Conservation (phyloP, 1,140 invertebrate genomes). For the Heliothis subflexa region DNA sequence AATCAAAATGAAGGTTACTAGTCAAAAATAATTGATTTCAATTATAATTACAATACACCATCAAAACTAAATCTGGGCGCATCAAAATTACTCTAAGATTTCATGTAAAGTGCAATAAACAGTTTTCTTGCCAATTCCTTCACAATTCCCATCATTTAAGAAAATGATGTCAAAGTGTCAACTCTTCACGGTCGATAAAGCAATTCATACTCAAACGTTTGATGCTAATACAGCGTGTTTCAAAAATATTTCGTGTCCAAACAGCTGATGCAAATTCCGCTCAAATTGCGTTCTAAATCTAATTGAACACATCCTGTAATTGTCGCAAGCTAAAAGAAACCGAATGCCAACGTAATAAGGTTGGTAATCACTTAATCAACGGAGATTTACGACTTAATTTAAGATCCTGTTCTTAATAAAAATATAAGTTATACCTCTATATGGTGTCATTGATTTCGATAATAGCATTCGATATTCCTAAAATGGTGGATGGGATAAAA, state of each 20-base stretch:
- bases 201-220: neutral
- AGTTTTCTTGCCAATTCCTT: neutral
- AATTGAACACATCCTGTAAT: slow-evolving; percentile 9
- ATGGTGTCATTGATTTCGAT: neutral
- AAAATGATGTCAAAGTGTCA: neutral
- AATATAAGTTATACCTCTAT: neutral
- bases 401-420: neutral
- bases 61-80: too few species aligned
- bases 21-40: too few species aligned
- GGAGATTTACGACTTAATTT: neutral
- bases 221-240: neutral
- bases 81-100: too few species aligned
- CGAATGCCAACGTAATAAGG: neutral
- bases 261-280: slow-evolving; percentile 19
- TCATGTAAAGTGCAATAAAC: neutral
- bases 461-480: neutral
- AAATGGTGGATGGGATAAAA: neutral
- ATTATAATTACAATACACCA: too few species aligned
- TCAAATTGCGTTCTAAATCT: slow-evolving; percentile 4
- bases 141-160: neutral
- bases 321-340: neutral
- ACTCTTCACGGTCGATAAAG: neutral
- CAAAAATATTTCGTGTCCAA: slow-evolving; percentile 14
- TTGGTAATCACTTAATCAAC: neutral
- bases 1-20: too few species aligned